These are phyloP conservation scores for Triplophysa bombifrons DNA, from an alignment of 2,797 vertebrate genomes.

Conservation along the genomic window DNA sequence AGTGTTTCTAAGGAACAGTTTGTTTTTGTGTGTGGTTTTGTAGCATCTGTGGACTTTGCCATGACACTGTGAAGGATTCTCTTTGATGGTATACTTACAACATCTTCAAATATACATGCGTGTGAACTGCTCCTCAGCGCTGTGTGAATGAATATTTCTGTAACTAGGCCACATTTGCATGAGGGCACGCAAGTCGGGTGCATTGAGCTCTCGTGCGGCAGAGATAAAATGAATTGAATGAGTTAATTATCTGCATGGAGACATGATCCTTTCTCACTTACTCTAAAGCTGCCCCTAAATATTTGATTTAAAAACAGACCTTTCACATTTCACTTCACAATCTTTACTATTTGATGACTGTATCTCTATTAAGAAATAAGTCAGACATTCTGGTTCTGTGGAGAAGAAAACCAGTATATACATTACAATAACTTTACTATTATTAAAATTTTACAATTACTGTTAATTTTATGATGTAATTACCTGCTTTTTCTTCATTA, in stretches of 20 bases:
- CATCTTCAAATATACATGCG: background rate
- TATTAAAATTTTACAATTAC: background rate
- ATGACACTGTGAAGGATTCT: slow-evolving; percentile 10
- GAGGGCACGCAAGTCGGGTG: slow-evolving; percentile 28
- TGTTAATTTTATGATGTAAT: too few relatives aligned
- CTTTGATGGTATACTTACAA: slow-evolving; percentile 23
- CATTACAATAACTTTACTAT: too few relatives aligned
- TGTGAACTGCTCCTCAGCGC: slow-evolving; percentile 11
- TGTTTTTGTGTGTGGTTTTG: slow-evolving; percentile 5
- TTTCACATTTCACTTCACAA: slow-evolving; percentile 1
- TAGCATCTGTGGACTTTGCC: slow-evolving; percentile 22
- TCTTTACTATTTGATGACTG: background rate
- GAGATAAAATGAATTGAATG: background rate
- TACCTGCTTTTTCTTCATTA: too few relatives aligned
- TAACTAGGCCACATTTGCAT: slow-evolving; percentile 59
- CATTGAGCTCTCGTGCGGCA: slow-evolving; percentile 20
- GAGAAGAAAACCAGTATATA: too few relatives aligned
- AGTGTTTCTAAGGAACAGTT: background rate
- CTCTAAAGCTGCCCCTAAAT: background rate
- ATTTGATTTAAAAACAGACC: background rate
- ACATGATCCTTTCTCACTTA: background rate
- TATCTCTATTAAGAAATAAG: background rate
- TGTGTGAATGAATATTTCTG: slow-evolving; percentile 53
- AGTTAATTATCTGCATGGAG: slow-evolving; percentile 49
- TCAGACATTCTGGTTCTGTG: background rate